These are phyloP conservation scores for Heliangelus exortis DNA, from an alignment of 2,797 vertebrate genomes.

Conservation along the genomic window DNA sequence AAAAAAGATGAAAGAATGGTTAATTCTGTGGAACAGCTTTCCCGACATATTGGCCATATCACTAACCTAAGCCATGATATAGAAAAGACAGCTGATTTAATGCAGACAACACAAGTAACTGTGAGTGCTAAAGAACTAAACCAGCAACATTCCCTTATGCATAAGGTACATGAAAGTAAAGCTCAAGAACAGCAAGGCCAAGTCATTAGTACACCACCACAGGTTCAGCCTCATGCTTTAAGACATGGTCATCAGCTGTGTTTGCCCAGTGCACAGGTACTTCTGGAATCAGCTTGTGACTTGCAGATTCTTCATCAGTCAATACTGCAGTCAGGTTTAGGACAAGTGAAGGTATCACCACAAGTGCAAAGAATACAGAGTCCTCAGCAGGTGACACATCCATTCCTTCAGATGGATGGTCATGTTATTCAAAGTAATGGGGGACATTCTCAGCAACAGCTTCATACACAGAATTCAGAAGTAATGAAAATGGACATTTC, in stretches of 20 bases:
- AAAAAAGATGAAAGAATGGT: conserved; percentile 87
- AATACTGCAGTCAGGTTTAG: conserved; percentile 84
- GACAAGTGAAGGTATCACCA: conserved; percentile 82
- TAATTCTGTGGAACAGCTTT: conserved; percentile 82
- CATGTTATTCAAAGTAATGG: conserved; percentile 85
- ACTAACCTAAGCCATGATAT: conserved; percentile 79
- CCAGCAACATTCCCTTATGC: conserved; percentile 84
- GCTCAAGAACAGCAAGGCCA: conserved; percentile 85
- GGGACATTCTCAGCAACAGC: conserved; percentile 83
- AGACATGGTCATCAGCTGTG: conserved; percentile 87
- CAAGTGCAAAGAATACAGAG: conserved; percentile 87
- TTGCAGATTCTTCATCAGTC: conserved; percentile 93
- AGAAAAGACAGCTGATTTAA: conserved; percentile 85
- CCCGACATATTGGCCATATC: conserved; percentile 82
- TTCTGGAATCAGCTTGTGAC: conserved; percentile 88
- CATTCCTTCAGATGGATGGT: conserved; percentile 91
- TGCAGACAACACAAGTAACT: conserved; percentile 81
- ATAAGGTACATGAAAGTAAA: conserved; percentile 86
- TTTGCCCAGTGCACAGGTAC: conserved; percentile 87
- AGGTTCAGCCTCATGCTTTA: conserved; percentile 80
- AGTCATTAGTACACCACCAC: conserved; percentile 68
- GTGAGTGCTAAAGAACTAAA: conserved; percentile 87
- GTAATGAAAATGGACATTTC: conserved; percentile 84
- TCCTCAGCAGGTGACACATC: conserved; percentile 81
- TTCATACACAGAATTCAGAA: conserved; percentile 84